A percentile compares a stretch with the other conserved stretches of the same genome.
Evolutionary conservation across 2,888 invertebrate genomes (phyloP).

Genomic region (Drosophila paranaensis): DNA sequence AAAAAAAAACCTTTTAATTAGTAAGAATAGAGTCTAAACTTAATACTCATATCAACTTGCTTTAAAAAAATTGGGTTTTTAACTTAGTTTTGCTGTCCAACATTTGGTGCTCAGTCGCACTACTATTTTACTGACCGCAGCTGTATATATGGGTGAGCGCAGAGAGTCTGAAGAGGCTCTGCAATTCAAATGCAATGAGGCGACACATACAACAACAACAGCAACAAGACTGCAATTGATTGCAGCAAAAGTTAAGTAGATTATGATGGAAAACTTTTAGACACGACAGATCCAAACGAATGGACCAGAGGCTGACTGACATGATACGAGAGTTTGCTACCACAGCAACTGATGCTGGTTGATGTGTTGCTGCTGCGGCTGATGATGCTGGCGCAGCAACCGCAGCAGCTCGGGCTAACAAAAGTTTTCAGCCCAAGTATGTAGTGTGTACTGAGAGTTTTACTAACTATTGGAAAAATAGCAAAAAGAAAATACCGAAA

Average conservation of each 20-base stretch:
- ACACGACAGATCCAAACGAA: constrained; percentile 29
- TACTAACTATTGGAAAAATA: constrained; percentile 44
- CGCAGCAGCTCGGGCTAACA: constrained; percentile 33
- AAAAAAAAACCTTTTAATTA: too few species aligned
- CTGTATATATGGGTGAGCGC: constrained; percentile 17
- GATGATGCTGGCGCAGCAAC: constrained; percentile 21
- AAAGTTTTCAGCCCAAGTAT: constrained; percentile 53
- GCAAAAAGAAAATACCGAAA: constrained; percentile 25
- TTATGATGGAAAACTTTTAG: constrained; percentile 78
- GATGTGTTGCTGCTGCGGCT: constrained; percentile 6
- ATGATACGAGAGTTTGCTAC: constrained; percentile 55
- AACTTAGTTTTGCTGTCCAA: too few species aligned
- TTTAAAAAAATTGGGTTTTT: too few species aligned
- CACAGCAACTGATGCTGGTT: constrained; percentile 15
- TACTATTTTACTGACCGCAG: too few species aligned
- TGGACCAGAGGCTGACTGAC: constrained; percentile 24
- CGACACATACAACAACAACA: constrained; percentile 41
- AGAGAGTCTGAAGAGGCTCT: constrained; percentile 60
- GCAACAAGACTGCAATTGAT: constrained; percentile 71
- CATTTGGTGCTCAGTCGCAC: too few species aligned
- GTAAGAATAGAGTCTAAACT: too few species aligned
- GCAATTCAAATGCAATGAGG: constrained; percentile 69
- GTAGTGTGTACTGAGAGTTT: constrained; percentile 47
- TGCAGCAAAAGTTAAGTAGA: constrained; percentile 81
- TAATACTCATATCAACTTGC: too few species aligned